These are phyloP conservation scores for Actinia tenebrosa DNA, from an alignment of 64 coral and sea anemone genomes.

Conservation along the genomic window DNA sequence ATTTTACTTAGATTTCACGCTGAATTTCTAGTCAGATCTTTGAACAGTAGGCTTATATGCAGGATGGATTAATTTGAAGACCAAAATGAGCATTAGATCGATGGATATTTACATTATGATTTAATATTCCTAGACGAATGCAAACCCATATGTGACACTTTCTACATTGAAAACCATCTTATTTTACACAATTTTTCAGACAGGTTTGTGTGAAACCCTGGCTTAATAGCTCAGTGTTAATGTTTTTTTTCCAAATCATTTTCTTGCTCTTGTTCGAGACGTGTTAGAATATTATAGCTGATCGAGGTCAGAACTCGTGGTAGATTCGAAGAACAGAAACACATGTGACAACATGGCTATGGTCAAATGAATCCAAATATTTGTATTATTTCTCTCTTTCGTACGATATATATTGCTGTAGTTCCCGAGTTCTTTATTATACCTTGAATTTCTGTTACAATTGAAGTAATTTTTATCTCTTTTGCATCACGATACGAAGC, in stretches of 20 bases:
- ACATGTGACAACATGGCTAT: constrained; percentile 7
- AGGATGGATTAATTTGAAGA: neutral
- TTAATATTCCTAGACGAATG: neutral
- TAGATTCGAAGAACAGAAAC: neutral
- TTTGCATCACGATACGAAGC: neutral
- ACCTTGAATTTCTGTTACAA: neutral
- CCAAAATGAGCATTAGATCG: neutral
- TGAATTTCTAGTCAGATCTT: neutral
- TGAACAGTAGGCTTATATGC: neutral
- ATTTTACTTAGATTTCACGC: neutral
- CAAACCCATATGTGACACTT: neutral
- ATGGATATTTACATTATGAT: neutral
- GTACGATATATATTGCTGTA: neutral
- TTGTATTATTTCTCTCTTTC: neutral
- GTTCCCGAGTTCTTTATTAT: neutral
- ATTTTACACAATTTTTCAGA: neutral
- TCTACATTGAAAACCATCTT: neutral
- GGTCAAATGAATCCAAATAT: constrained; percentile 10
- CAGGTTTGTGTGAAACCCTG: neutral
- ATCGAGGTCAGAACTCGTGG: constrained; percentile 5
- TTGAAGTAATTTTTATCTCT: constrained; percentile 2
- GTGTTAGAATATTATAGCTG: neutral
- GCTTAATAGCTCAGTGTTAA: neutral
- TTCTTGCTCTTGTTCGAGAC: neutral
- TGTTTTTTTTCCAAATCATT: neutral